Percentiles rank a stretch among this genome's conserved stretches.
Conservation (phyloP, 2,113 vertebrate species). For the Sakesphorus luctuosus region DNA sequence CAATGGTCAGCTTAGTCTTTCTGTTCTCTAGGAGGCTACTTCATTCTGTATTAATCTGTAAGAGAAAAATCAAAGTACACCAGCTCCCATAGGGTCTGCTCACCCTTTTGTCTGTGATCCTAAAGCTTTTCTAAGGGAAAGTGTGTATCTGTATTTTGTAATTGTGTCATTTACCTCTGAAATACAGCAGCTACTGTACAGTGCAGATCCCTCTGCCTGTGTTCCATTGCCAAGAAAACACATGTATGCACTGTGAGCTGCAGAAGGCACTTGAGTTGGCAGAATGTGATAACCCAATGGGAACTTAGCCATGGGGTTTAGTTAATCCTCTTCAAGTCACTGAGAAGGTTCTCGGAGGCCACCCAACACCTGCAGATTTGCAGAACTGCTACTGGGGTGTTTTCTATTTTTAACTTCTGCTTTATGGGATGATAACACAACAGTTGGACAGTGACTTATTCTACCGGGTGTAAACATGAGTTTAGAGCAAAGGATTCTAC, state of each 20-base stretch:
- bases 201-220: neutral
- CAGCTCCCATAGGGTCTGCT: neutral
- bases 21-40: neutral
- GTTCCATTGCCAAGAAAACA: neutral
- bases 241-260: neutral
- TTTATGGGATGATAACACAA: neutral
- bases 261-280: neutral
- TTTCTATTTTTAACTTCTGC: neutral
- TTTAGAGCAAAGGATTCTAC: neutral
- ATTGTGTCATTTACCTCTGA: neutral
- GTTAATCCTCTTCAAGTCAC: neutral
- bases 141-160: neutral
- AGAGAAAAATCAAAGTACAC: neutral
- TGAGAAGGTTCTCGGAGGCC: neutral
- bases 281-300: neutral
- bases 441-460: neutral
- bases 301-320: neutral
- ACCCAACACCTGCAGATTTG: neutral
- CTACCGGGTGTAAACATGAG: neutral
- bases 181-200: neutral
- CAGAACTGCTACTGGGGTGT: neutral
- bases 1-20: neutral
- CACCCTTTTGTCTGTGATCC: neutral
- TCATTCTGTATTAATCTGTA: neutral
- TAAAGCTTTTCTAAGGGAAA: neutral